Evolutionary conservation across 2,888 invertebrate genomes (phyloP).

Genomic region (Andrena haemorrhoa): DNA sequence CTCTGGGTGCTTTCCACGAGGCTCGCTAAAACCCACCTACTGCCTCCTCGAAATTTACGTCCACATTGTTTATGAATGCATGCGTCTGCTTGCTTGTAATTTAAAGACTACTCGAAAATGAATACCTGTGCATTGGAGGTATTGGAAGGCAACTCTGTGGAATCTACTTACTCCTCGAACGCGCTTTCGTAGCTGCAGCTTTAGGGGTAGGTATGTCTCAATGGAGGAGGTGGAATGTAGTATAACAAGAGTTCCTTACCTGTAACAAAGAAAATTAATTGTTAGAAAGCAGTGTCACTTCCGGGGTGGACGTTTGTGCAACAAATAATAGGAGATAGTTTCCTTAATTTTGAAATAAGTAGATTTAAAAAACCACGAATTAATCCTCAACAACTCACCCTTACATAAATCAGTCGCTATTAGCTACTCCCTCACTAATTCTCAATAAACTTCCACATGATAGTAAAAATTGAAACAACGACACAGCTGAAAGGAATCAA

Average conservation of each 20-base stretch:
- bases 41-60: neutral
- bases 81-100: neutral
- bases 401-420: too few relatives aligned
- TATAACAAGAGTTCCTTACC: neutral
- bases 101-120: neutral
- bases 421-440: too few relatives aligned
- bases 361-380: too few relatives aligned
- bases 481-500: too few relatives aligned
- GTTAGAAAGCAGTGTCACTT: neutral
- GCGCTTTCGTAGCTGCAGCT: neutral
- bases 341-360: too few relatives aligned
- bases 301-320: too few relatives aligned
- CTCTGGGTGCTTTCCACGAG: neutral
- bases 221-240: neutral
- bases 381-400: too few relatives aligned
- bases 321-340: too few relatives aligned
- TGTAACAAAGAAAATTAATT: conserved; percentile 4
- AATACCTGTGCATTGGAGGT: too few relatives aligned
- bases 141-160: neutral
- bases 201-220: neutral
- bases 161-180: conserved; percentile 9
- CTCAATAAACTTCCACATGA: too few relatives aligned
- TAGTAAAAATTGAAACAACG: too few relatives aligned
- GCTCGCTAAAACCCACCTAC: neutral
- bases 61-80: neutral